phyloP scores from a whole-genome alignment of 2,797 vertebrate species.

The Bovichtus diacanthus region DNA sequence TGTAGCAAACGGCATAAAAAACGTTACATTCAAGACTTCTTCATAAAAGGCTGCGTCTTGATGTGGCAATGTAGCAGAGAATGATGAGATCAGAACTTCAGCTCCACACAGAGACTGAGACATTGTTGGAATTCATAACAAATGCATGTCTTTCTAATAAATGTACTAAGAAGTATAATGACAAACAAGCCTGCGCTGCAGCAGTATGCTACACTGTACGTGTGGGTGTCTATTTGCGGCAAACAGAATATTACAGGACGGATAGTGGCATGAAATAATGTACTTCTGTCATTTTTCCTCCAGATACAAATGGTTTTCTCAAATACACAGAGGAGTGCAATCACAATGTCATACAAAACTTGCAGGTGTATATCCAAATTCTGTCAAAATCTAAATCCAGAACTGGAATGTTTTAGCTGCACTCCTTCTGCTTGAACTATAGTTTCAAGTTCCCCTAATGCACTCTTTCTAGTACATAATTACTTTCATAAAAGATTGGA shows the following conservation, averaged over 20 bases:
- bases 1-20: slow-evolving; percentile 36
- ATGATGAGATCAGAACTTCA: slow-evolving; percentile 54
- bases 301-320: slow-evolving; percentile 9
- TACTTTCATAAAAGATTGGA: slow-evolving; percentile 40
- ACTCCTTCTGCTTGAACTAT: slow-evolving; percentile 13
- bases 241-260: slow-evolving; percentile 11
- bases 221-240: neutral
- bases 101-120: slow-evolving; percentile 11
- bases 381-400: no score
- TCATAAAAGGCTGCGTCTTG: slow-evolving; percentile 44
- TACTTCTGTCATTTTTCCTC: neutral
- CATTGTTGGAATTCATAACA: neutral
- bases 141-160: neutral
- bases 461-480: slow-evolving; percentile 22
- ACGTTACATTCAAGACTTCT: slow-evolving; percentile 61
- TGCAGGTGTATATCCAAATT: neutral
- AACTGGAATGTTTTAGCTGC: slow-evolving; percentile 20
- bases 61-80: slow-evolving; percentile 16
- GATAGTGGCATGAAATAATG: slow-evolving; percentile 4
- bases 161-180: neutral
- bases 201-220: slow-evolving; percentile 1
- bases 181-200: slow-evolving; percentile 22
- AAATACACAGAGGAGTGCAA: slow-evolving; percentile 15
- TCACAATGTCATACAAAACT: slow-evolving; percentile 26
- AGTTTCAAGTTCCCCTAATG: slow-evolving; percentile 37